A percentile compares a stretch with the other conserved stretches of the same genome.
Conservation (phyloP, 2,113 vertebrate genomes). For the Hemiscyllium ocellatum region DNA sequence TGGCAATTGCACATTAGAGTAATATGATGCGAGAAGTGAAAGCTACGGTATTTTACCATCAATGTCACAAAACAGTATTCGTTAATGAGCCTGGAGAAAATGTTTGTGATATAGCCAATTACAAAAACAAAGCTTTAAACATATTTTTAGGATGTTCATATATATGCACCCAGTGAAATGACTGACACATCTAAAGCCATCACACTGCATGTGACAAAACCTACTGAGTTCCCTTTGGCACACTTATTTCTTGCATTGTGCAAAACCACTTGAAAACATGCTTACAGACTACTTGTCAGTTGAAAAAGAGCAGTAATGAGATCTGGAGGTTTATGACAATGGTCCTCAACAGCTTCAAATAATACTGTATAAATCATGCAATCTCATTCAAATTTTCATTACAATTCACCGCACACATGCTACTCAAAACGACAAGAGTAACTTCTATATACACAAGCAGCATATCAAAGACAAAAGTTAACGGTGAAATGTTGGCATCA, state of each 20-base stretch:
- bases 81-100: slow-evolving; percentile 32
- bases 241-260: slow-evolving; percentile 30
- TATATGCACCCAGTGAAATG: slow-evolving; percentile 32
- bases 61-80: slow-evolving; percentile 16
- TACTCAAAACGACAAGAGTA: slow-evolving; percentile 25
- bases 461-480: background rate
- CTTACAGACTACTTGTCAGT: slow-evolving; percentile 37
- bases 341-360: slow-evolving; percentile 32
- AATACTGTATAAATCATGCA: slow-evolving; percentile 37
- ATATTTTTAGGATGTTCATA: slow-evolving; percentile 32
- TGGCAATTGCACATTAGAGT: background rate
- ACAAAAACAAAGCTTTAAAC: slow-evolving; percentile 36
- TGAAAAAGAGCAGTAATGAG: slow-evolving; percentile 33
- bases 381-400: slow-evolving; percentile 33
- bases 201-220: slow-evolving; percentile 30
- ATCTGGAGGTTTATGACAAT: slow-evolving; percentile 35
- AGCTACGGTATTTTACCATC: background rate
- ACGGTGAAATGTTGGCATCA: background rate
- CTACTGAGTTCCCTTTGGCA: slow-evolving; percentile 29
- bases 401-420: background rate
- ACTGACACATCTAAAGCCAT: slow-evolving; percentile 36
- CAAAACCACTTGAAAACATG: slow-evolving; percentile 33
- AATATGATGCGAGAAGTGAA: background rate
- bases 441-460: background rate
- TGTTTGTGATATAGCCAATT: slow-evolving; percentile 36